Percentiles rank a stretch among this genome's conserved stretches.
Evolutionary conservation across 2,113 vertebrate species (phyloP).

Genomic region (Psephotus haematonotus): DNA sequence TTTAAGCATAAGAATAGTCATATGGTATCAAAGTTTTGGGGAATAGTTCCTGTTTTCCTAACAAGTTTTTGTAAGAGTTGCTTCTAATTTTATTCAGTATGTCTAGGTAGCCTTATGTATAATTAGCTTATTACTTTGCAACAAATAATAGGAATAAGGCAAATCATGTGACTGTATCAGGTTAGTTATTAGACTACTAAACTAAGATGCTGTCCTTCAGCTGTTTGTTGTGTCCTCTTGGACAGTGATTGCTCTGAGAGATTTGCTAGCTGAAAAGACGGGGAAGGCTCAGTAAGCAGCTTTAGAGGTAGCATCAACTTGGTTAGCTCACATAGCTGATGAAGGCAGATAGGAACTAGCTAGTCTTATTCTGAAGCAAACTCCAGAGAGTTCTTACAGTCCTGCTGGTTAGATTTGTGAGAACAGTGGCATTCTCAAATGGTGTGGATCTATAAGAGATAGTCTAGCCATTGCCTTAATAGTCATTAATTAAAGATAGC

Average conservation of each 20-base stretch:
- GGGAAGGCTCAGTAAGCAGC: background rate
- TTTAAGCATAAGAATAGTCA: background rate
- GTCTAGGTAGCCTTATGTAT: background rate
- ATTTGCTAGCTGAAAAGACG: background rate
- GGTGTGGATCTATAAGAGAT: background rate
- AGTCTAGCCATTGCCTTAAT: background rate
- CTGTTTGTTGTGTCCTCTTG: background rate
- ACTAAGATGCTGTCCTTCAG: background rate
- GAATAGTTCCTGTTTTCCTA: background rate
- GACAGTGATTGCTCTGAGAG: background rate
- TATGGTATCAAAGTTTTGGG: background rate
- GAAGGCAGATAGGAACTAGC: background rate
- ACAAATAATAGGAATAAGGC: background rate
- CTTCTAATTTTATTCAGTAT: background rate
- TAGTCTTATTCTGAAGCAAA: background rate
- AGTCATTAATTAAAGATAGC: background rate
- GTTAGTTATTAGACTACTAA: background rate
- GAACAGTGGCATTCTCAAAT: background rate
- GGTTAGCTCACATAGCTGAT: background rate
- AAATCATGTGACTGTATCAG: background rate
- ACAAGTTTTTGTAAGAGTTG: background rate
- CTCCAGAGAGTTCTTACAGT: background rate
- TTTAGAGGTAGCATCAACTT: background rate
- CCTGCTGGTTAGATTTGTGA: background rate
- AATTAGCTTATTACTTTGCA: background rate